Evolutionary conservation across 2,888 invertebrate species (phyloP), one percentile per base, ranked within the genome.

Genomic region (Idaea dimidiata): DNA sequence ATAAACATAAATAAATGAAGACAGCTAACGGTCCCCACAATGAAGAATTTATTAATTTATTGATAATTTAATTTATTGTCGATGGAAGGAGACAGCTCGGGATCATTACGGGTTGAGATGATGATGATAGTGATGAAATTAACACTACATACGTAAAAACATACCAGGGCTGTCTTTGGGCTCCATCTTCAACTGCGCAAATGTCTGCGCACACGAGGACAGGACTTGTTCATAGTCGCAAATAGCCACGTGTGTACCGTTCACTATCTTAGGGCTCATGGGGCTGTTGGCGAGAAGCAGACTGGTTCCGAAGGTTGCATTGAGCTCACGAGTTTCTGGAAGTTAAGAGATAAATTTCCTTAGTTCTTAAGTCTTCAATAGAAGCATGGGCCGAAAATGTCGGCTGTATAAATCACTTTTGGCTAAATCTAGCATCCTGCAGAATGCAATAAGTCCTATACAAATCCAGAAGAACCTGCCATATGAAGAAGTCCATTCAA

Each of bases 191-290:
- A 96, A 86, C 77, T 94, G 94, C 1, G 94, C 94, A 72, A 96
- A 94, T 16, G 95, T 95, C 78, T 95, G 95, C 55, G 95, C 95
- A 77, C 96, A 96, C 59, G 96, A 96, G 16, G 94, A 94, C 68
- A 96, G 90, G 6, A 95, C 93, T 75, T 96, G 96, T 59, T 95
- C 95, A 64, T 95, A 95, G 80, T 98, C 98, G 75, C 97, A 97
- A 67, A 98, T 96, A 31, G 98, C 98, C 0, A 96, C 98, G 85
- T 97, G 98, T 59, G 97, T 98, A 4, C 97, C 98, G 76, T 98
- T 98, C 3, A 98, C 97, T 60, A 99, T 97, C 91, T 99, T 99
- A 0, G 99, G 99, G 6, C 98, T 98, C 96, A 97, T 97, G 0
- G 99, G 99, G 1, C 97, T 97, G 87, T 99, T 99, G 59, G 98